Conservation (phyloP, 2,797 vertebrate genomes). For the Micromesistius poutassou region DNA sequence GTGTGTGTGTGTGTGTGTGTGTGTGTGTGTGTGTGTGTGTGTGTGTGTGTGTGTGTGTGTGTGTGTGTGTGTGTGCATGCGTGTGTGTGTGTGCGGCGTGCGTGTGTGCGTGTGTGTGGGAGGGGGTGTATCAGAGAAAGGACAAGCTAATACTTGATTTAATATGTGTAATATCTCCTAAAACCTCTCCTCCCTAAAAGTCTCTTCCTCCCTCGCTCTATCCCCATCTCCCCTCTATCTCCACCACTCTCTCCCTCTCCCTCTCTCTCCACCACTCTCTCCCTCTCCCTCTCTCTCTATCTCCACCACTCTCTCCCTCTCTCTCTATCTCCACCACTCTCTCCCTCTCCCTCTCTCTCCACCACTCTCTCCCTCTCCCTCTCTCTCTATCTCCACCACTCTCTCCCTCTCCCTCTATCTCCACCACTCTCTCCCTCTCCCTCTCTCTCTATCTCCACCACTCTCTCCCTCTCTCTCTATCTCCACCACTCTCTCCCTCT, state of each 20-base stretch:
- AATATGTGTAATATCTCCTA: background rate
- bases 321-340: background rate
- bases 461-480: background rate
- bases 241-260: no score
- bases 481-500: background rate
- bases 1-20: constrained; percentile 14
- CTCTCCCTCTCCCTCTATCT: background rate
- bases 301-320: background rate
- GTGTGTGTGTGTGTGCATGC: constrained; percentile 11
- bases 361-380: background rate
- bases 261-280: no score
- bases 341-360: background rate
- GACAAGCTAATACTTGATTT: background rate
- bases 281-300: background rate
- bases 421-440: background rate
- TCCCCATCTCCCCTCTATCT: background rate
- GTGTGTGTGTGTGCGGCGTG: constrained; percentile 8
- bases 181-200: background rate
- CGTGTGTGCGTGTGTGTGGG: background rate
- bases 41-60: background rate
- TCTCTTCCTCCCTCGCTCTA: background rate
- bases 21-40: constrained; percentile 14
- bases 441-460: background rate
- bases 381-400: background rate
- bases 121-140: background rate